Conservation (phyloP, 2,113 vertebrate species). For the Dipodomys stephensi region DNA sequence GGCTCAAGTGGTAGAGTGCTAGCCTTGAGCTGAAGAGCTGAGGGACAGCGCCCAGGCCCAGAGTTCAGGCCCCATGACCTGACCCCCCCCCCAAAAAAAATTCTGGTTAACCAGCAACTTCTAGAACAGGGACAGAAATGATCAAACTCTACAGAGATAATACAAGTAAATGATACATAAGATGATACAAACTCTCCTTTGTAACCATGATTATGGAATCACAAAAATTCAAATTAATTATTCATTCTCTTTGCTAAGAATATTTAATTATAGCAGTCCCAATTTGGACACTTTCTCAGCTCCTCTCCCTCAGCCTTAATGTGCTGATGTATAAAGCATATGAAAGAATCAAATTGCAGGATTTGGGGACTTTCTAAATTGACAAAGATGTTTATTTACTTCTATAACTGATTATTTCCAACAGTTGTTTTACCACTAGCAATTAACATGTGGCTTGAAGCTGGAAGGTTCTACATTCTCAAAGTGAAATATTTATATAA, state of each 20-base stretch:
- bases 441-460: not conserved
- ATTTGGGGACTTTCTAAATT: not conserved
- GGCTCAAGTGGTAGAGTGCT: too few species aligned
- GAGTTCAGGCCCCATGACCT: too few species aligned
- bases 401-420: not conserved
- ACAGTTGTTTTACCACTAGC: not conserved
- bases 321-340: not conserved
- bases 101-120: not conserved
- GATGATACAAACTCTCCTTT: not conserved
- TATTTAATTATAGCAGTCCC: not conserved
- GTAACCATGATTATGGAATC: not conserved
- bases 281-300: not conserved
- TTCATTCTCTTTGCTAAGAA: not conserved
- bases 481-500: not conserved
- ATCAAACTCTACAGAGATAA: not conserved
- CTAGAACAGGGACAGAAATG: not conserved
- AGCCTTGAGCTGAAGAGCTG: too few species aligned
- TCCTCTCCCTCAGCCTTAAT: not conserved
- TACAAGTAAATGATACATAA: conserved; percentile 6
- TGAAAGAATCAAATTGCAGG: not conserved
- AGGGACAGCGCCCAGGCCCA: too few species aligned
- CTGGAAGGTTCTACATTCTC: not conserved
- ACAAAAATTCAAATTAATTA: not conserved
- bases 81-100: not conserved
- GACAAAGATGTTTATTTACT: not conserved